Conservation (phyloP, 2,797 vertebrate species). For the Fringilla coelebs region DNA sequence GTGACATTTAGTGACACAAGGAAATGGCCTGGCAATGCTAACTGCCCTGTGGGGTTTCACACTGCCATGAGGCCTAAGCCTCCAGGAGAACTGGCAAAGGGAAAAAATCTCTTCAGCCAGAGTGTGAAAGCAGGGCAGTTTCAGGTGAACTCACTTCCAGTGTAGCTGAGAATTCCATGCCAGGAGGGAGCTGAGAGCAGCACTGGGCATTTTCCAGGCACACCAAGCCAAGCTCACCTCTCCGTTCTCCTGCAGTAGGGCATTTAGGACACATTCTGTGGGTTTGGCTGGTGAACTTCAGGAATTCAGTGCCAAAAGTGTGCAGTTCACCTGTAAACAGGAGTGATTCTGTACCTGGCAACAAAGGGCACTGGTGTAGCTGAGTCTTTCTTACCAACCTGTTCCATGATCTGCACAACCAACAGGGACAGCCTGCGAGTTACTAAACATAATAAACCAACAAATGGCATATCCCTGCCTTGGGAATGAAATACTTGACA, state of each 20-base stretch:
- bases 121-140: not conserved
- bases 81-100: not conserved
- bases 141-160: not conserved
- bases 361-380: not conserved
- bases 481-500: conserved; percentile 16
- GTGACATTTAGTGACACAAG: not conserved
- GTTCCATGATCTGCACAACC: not conserved
- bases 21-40: conserved; percentile 10
- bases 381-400: not conserved
- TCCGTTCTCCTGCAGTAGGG: not conserved
- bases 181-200: not conserved
- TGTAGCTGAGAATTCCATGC: not conserved
- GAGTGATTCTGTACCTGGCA: not conserved
- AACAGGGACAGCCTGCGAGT: not conserved
- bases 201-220: not conserved
- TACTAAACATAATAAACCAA: not conserved
- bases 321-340: not conserved
- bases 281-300: not conserved
- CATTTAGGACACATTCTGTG: not conserved
- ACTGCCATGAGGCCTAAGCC: not conserved
- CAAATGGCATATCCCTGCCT: not conserved
- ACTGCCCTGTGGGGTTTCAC: not conserved
- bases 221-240: not conserved
- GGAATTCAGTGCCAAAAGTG: not conserved
- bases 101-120: not conserved